Percentiles rank a stretch among this genome's conserved stretches.
Conservation (phyloP, 2,797 vertebrate species). For the Phalloptychus januarius region DNA sequence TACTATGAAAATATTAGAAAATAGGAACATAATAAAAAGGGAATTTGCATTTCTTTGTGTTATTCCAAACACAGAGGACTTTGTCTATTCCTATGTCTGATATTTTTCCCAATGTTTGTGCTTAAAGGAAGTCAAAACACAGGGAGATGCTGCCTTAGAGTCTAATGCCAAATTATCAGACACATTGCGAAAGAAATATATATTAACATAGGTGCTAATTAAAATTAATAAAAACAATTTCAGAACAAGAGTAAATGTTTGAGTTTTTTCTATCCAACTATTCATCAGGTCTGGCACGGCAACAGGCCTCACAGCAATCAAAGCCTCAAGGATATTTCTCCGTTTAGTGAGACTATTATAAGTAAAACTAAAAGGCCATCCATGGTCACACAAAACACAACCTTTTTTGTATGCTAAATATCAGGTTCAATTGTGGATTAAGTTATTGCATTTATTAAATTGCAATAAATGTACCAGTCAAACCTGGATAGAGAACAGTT, state of each 20-base stretch:
- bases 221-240: neutral
- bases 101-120: neutral
- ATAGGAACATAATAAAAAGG: neutral
- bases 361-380: conserved; percentile 21
- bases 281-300: neutral
- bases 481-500: neutral
- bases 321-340: conserved; percentile 20
- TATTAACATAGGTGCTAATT: too few relatives aligned
- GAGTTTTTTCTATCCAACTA: neutral
- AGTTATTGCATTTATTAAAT: too few relatives aligned
- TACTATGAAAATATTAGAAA: neutral
- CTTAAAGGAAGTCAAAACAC: neutral
- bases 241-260: neutral
- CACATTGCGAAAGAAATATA: too few relatives aligned
- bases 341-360: conserved; percentile 27
- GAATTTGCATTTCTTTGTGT: neutral
- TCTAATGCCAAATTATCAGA: too few relatives aligned
- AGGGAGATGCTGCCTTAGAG: neutral
- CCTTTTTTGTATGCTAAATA: conserved; percentile 46
- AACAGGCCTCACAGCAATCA: conserved; percentile 3
- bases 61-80: neutral
- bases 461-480: neutral
- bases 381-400: conserved; percentile 26
- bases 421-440: too few relatives aligned
- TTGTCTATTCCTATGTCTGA: neutral